Base-by-base conservation (phyloP, 2,888 invertebrate species). In the Scaptomyza caliginosa region DNA sequence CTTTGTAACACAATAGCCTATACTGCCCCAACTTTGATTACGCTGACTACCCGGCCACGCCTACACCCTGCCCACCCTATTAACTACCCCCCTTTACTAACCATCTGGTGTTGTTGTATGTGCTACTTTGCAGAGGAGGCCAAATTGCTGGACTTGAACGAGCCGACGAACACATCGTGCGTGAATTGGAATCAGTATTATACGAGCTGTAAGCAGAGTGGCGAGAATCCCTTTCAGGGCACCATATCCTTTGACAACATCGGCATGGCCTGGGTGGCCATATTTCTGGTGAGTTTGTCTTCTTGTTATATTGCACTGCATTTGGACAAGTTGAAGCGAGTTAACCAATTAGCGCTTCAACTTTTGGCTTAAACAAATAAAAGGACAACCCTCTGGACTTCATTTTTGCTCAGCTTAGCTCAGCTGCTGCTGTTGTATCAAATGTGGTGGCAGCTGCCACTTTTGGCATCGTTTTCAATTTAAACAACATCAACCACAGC, bases 241-340 rank as follows among this genome's bases (percentile, higher is more conserved):
- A 98, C 99, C 59, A 99, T 99, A 89, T 98, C 98, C 36, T 99
- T 99, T 92, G 99, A 99, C 93, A 99, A 99, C 92, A 99, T 99
- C 88, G 99, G 99, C 74, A 95, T 99, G 87, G 99, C 99, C 21
- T 99, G 99, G 99, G 99, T 99, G 73, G 99, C 99, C 77, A 99
- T 99, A 92, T 99, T 99, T 93, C 94, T 99, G 94, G 99, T 99
- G 93, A 95, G 95, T 93, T 45, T n/a, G 7, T 19, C 45, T 11
- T 3, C 7, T 45, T 28, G 19, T 16, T 43, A n/a, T 23, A 10
- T 46, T 67, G 24, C 24, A 36, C 17, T 24, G 13, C 32, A 16
- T 13, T 34, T 34, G 34, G 34, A 7, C 32, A 16, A 34, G 34
- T 26, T 17, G n/a, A n/a, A 40, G 39, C 30, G 19, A 49, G 51